Conservation (phyloP, 2,888 invertebrate genomes). For the Tanytarsus gracilentus region DNA sequence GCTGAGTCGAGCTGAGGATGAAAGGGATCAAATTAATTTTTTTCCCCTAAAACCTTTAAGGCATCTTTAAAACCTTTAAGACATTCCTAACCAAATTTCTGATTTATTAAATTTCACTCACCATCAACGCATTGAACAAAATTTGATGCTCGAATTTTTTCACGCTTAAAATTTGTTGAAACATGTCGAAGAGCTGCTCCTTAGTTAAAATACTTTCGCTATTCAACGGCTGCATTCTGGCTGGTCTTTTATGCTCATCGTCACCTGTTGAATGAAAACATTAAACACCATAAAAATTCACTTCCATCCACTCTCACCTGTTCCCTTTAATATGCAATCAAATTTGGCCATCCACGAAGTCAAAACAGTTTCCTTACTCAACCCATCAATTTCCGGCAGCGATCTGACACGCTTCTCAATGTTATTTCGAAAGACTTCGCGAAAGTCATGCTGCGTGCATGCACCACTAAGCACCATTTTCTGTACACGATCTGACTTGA, state of each 20-base stretch:
- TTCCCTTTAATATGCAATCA: slow-evolving; percentile 94
- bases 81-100: neutral
- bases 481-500: slow-evolving; percentile 91
- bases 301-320: slow-evolving; percentile 42
- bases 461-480: slow-evolving; percentile 98
- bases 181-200: slow-evolving; percentile 99
- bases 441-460: slow-evolving; percentile 96
- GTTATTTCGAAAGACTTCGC: slow-evolving; percentile 96
- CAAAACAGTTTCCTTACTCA: slow-evolving; percentile 97
- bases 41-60: neutral
- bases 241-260: slow-evolving; percentile 78
- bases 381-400: slow-evolving; percentile 97
- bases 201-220: slow-evolving; percentile 94
- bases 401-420: slow-evolving; percentile 97
- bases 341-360: slow-evolving; percentile 99
- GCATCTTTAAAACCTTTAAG: neutral
- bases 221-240: slow-evolving; percentile 80
- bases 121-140: slow-evolving; percentile 95
- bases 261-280: slow-evolving; percentile 51
- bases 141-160: slow-evolving; percentile 99
- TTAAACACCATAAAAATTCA: neutral
- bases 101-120: slow-evolving; percentile 38
- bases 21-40: neutral
- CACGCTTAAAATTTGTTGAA: slow-evolving; percentile 95
- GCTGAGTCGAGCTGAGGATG: slow-evolving; percentile 82